phyloP scores from a whole-genome alignment of 2,888 invertebrate genomes.

The Punctoribates punctum region DNA sequence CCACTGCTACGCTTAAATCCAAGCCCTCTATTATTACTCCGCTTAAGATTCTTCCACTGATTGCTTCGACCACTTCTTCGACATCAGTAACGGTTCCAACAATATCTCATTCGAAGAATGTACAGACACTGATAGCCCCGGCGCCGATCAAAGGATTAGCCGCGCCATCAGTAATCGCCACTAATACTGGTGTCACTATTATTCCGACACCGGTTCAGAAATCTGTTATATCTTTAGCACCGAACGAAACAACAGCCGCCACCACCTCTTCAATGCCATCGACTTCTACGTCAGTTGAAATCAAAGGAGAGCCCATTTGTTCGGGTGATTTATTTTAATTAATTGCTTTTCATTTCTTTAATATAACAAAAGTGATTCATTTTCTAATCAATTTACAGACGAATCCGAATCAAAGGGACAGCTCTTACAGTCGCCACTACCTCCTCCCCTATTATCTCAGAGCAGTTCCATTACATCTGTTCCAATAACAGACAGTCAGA shows the following conservation, averaged over 20 bases:
- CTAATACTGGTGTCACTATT: neutral
- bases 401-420: neutral
- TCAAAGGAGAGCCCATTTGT: neutral
- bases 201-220: constrained; percentile 5
- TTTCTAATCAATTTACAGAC: neutral
- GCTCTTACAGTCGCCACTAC: neutral
- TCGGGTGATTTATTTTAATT: neutral
- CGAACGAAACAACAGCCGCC: neutral
- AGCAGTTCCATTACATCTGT: neutral
- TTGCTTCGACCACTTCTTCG: constrained; percentile 13
- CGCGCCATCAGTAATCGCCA: neutral
- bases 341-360: too few relatives aligned
- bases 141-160: neutral
- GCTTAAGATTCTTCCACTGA: constrained; percentile 14
- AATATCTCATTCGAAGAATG: constrained; percentile 28
- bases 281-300: neutral
- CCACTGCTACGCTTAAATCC: neutral
- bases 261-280: neutral
- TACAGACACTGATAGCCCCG: constrained; percentile 18
- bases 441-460: constrained; percentile 22
- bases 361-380: too few relatives aligned
- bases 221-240: too few relatives aligned
- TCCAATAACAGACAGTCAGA: neutral
- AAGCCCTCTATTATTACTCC: constrained; percentile 14
- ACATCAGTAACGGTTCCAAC: constrained; percentile 9